phyloP scores from a whole-genome alignment of 2,797 vertebrate genomes.

The Aselliscus stoliczkanus region DNA sequence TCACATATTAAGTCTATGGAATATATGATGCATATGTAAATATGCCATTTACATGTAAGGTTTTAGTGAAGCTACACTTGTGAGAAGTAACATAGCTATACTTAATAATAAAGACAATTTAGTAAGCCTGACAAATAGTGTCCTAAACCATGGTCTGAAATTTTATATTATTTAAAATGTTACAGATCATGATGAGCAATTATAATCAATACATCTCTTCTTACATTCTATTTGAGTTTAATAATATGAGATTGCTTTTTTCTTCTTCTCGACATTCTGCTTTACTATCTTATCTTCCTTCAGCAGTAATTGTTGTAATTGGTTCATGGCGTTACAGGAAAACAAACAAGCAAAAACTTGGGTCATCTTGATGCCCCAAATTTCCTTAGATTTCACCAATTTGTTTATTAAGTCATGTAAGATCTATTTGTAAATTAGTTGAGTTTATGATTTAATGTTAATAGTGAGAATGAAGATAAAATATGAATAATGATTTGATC shows the following conservation, averaged over 20 bases:
- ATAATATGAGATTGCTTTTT: background rate
- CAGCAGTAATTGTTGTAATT: background rate
- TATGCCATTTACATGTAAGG: background rate
- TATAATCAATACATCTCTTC: constrained; percentile 2
- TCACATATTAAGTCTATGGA: background rate
- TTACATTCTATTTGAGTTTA: background rate
- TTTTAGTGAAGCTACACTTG: background rate
- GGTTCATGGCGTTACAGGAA: background rate
- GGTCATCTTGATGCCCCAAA: background rate
- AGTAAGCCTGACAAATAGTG: background rate
- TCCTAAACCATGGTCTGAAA: background rate
- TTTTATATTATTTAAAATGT: constrained; percentile 4
- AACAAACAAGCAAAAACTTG: background rate
- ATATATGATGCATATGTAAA: background rate
- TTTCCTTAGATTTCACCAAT: constrained; percentile 22
- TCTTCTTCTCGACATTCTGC: constrained; percentile 10
- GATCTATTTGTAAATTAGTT: background rate
- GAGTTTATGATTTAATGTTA: constrained; percentile 32
- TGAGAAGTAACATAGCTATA: background rate
- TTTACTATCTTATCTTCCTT: constrained; percentile 31
- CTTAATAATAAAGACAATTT: background rate
- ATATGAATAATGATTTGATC: constrained; percentile 10
- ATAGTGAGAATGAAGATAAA: constrained; percentile 27
- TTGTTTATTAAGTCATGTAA: constrained; percentile 15
- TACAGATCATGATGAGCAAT: background rate